These are phyloP conservation scores for Avahi laniger DNA, from an alignment of 2,797 vertebrate genomes.

Conservation along the genomic window DNA sequence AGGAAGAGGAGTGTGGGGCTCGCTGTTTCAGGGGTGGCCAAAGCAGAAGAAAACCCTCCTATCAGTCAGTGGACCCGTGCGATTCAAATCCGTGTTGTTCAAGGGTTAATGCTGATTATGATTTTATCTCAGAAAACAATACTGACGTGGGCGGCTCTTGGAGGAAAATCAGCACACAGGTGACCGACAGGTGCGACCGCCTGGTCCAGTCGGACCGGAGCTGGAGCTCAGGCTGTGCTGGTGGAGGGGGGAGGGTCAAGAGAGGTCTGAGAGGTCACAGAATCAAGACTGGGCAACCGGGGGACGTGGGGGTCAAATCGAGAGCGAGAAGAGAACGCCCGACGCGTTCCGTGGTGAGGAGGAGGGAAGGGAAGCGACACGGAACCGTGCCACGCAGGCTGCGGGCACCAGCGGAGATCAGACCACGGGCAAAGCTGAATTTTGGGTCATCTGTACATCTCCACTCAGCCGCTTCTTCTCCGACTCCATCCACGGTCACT, in stretches of 20 bases:
- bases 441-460: too few relatives aligned
- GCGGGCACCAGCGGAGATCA: neutral
- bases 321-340: accelerated
- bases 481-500: accelerated
- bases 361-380: neutral
- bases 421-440: neutral
- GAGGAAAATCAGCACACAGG: neutral
- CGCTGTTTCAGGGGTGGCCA: neutral
- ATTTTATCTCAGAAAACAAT: neutral
- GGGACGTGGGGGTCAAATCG: neutral
- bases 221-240: too few relatives aligned
- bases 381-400: accelerated
- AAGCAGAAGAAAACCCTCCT: neutral
- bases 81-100: neutral
- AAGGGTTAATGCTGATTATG: neutral
- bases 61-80: neutral
- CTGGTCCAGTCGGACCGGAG: neutral
- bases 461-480: accelerated
- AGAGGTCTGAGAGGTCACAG: accelerated
- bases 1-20: neutral
- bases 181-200: accelerated
- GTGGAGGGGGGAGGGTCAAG: accelerated
- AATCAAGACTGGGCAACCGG: neutral
- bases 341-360: accelerated
- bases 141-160: neutral